A percentile compares a stretch with the other conserved stretches of the same genome.
Evolutionary conservation across 23 tunicate species (phyloP).

Genomic region (Aplidium turbinatum): DNA sequence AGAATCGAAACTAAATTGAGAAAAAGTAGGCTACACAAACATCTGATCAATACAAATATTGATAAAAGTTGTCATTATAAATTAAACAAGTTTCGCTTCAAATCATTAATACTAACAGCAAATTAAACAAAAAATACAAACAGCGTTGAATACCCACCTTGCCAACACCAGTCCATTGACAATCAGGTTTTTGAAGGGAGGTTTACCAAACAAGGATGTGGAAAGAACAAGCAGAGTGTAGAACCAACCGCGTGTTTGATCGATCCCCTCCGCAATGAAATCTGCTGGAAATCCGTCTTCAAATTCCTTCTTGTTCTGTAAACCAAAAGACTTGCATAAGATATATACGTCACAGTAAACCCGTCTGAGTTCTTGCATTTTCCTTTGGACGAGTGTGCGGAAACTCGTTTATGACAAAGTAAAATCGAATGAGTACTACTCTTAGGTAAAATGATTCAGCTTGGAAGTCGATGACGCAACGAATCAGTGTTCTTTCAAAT

Average conservation of each 20-base stretch:
- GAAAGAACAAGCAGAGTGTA: constrained; percentile 96
- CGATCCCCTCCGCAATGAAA: constrained; percentile 99
- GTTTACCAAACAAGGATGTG: constrained; percentile 78
- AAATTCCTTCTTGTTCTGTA: constrained; percentile 87
- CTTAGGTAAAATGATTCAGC: too few relatives aligned
- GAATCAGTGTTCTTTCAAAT: too few relatives aligned
- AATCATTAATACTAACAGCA: background rate
- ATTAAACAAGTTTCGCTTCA: background rate
- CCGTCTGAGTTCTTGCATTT: too few relatives aligned
- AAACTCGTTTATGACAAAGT: too few relatives aligned
- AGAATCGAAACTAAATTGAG: too few relatives aligned
- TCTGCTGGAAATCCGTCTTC: constrained; percentile 97
- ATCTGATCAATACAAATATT: too few relatives aligned
- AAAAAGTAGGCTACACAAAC: too few relatives aligned
- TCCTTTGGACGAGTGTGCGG: too few relatives aligned
- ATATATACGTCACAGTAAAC: background rate
- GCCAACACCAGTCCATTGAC: constrained; percentile 97
- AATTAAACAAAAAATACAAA: background rate
- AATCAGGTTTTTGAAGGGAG: constrained; percentile 97
- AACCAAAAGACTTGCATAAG: background rate
- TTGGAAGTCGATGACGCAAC: too few relatives aligned
- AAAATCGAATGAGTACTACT: too few relatives aligned
- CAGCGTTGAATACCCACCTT: constrained; percentile 41
- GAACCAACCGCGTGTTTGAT: constrained; percentile 99
- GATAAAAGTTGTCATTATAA: too few relatives aligned